These are phyloP conservation scores for Anarhynchus alexandrinus DNA, from an alignment of 2,113 vertebrate genomes.

Conservation along the genomic window DNA sequence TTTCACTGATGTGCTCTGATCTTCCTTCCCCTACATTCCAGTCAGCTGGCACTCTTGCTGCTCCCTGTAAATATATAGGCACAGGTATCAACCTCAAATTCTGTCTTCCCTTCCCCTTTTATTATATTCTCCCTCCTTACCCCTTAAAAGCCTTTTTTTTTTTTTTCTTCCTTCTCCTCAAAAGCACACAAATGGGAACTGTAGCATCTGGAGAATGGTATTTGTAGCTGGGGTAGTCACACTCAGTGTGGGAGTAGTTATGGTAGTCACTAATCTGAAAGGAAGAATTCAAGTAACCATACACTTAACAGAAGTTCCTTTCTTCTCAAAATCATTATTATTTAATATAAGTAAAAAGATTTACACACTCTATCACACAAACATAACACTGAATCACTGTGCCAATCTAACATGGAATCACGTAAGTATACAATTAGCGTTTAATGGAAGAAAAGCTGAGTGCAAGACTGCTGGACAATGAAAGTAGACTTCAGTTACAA, in stretches of 20 bases:
- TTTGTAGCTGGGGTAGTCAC: constrained; percentile 49
- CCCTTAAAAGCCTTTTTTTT: neutral
- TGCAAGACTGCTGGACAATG: neutral
- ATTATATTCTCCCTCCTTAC: neutral
- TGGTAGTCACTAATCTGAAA: constrained; percentile 35
- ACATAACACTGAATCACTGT: neutral
- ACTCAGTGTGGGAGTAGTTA: constrained; percentile 22
- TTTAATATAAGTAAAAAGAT: constrained; percentile 21
- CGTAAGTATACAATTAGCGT: neutral
- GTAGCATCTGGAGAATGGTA: constrained; percentile 42
- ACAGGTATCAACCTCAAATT: neutral
- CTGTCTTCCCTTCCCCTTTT: neutral
- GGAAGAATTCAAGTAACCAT: constrained; percentile 37
- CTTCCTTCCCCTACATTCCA: neutral
- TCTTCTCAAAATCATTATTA: constrained; percentile 16
- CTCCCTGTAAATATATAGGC: neutral
- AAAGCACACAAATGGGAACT: constrained; percentile 21
- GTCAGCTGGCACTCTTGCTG: neutral
- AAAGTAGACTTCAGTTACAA: neutral
- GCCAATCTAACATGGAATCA: neutral
- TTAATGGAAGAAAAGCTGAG: neutral
- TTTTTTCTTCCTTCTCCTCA: neutral
- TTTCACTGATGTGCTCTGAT: constrained; percentile 6
- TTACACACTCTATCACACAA: neutral
- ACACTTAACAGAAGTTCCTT: constrained; percentile 5